Evolutionary conservation across 1,140 invertebrate species (phyloP), one percentile per base, ranked within the genome.

Genomic region (Notospermus geniculatus): DNA sequence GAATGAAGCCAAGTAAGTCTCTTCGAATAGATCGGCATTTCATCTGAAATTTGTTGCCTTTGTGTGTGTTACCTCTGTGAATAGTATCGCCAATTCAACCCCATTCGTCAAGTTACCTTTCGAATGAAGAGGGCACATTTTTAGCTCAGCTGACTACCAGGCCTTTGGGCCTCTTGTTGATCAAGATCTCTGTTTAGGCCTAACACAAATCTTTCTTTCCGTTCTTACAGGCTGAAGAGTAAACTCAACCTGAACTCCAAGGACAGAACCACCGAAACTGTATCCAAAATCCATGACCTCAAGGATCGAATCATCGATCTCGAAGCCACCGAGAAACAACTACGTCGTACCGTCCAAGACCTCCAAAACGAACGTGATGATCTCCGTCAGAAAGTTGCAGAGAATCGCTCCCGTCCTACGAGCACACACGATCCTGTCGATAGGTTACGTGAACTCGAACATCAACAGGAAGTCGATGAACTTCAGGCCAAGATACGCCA

Each of bases 401-500:
- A 41, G 32, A 4, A 36, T 36, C 32, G 32, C 15, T 36, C 32
- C 32, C 32, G 32, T 36, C 15, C 32, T 4, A 4, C 32, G 32
- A 36, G 32, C 15, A 36, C 25, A 50, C 46, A 59, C 9, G 41
- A 27, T 2, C 58, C 23, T 17, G 27, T 19, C 5, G 25, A 27
- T 27, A 2, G 17, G 4, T 17, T 59, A 29, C 17, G 28, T 19
- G 53, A 61, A 2, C 29, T 53, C 41, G 41, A 50, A 52, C 58
- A 59, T 43, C 39, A 53, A 27, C 19, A 53, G 11, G 28, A 61
- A 27, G 54, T 56, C 13, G 60, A 63, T 17, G 57, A 63, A 29
- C 57, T 62, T 29, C n/a, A 23, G 43, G 17, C 19, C 25, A 29
- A 41, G 19, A 50, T 63, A 4, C 17, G n/a, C 11, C 25, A 19